Evolutionary conservation across 2,888 invertebrate genomes (phyloP), one percentile per base, ranked within the genome.

Genomic region (Synergus itoensis): DNA sequence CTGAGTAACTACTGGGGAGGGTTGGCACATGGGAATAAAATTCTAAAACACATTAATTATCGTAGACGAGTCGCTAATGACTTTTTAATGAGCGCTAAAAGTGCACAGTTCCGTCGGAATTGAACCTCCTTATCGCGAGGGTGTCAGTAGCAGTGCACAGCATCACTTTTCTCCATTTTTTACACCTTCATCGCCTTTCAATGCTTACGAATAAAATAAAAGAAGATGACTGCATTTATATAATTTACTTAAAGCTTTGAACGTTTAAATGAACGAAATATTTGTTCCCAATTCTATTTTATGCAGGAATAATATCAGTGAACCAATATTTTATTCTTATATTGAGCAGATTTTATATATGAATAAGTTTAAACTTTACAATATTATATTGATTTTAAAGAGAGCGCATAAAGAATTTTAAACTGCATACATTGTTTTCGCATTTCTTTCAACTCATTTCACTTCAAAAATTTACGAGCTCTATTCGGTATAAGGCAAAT

Each of bases 41-140:
- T 73, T 73, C 36, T 73, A 28, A 53, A 73, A 73, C 80, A 75
- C 80, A 81, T 83, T 86, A 83, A 81, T 85, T 86, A 86, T 86
- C 83, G 77, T 76, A 81, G 82, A 80, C 82, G 80, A 80, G 79
- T 79, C 81, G 86, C 84, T 87, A 87, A 87, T 86, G 85, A 83
- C 85, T 83, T 86, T 87, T 86, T 86, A 88, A 88, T 84, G 86
- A 87, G 86, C 85, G 81, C 83, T 84, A 81, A 81, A 85, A 84
- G 73, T 53, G 73, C 36, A n/a, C 73, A 53, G 16, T 73, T 73
- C 53, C 40, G 16, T 16, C 14, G 45, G 69, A 48, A 36, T 36
- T 53, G 53, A 11, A n/a, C 7, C n/a, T 73, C 18, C 73, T 48
- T 36, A 53, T 73, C 53, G 36, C n/a, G 4, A 28, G 53, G 53